Evolutionary conservation across 2,113 vertebrate species (phyloP), one percentile per base, ranked within the genome.

Genomic region (Hymenochirus boettgeri): DNA sequence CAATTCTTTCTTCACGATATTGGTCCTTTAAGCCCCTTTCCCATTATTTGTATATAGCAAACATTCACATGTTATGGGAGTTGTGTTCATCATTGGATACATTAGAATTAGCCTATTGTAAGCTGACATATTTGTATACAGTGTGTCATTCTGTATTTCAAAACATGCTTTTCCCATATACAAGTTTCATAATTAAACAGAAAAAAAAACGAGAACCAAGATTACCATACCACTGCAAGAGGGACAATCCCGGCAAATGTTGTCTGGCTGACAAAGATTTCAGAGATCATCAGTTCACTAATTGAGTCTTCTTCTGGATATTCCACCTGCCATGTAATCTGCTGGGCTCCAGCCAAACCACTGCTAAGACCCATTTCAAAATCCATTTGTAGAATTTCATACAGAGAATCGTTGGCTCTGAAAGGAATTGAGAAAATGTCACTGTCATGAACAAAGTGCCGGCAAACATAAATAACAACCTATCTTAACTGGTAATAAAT

Each of bases 301-400:
- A 73, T 4, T 0, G 84, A 75, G 1, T 86, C 85, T 2, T 85
- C 84, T 2, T 69, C 73, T 0, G 89, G 89, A 55, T 98, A 98
- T 65, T 95, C 92, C 4, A 93, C 82, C 67, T 90, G 92, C 94
- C 94, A 98, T 76, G 90, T 91, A 1, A 96, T 83, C 11, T 91
- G 90, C 76, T 96, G 94, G 2, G 90, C 91, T 1, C 92, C 88
- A 0, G 87, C 87, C 77, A 86, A 79, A 63, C 81, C 86, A 55
- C 93, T 93, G 24, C 85, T 78, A 24, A 94, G 96, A 77, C 92
- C 93, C 0, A 95, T 75, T 72, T 95, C 92, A 7, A 98, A 94
- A 61, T 96, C 94, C 79, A 98, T 86, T 78, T 93, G 92, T 82
- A 96, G 83, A 83, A 98, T 88, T 80, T 98, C 93, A 0, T 92